Evolutionary conservation across 2,113 vertebrate genomes (phyloP), one percentile per base, ranked within the genome.

Genomic region (Malurus cyaneus): DNA sequence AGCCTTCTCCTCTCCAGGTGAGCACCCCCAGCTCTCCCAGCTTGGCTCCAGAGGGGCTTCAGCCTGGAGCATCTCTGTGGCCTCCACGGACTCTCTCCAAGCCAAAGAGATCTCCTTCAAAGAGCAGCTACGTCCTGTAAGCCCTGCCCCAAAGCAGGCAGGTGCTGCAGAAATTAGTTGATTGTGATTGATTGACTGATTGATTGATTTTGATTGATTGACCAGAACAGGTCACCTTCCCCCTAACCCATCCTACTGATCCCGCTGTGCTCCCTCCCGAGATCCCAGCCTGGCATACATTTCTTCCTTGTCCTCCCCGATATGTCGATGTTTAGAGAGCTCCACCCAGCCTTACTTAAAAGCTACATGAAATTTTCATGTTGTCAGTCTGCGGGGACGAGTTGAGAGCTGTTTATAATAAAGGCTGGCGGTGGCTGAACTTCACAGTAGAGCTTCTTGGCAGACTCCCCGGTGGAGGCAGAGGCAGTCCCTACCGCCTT

Each of bases 341-440:
- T 88, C 80, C 16, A 2, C 80, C 83, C 84, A 47, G 69, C 41
- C 69, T 66, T 54, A 71, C 77, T 83, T 87, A 60, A 94, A 91
- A 94, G 49, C 49, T 87, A 71, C 69, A 71, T 84, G 70, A 92
- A 91, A 91, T 94, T 78, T 92, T 94, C 71, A 70, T 67, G 73
- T 34, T 67, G 72, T 65, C 89, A 47, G 41, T 62, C 87, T 87
- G 61, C 11, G 2, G 84, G 60, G 89, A 92, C 5, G 13, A 34
- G 26, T 80, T 78, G 91, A 69, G 70, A 41, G 39, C 41, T 62
- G 47, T 77, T 92, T 86, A 91, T 86, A 91, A 88, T 94, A 78
- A 94, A 83, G 84, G 89, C 65, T 84, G 84, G 87, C 47, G 78
- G 78, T 25, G 65, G 60, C 76, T 80, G 73, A 92, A 74, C 47